A percentile compares a stretch with the other conserved stretches of the same genome.
Conservation (phyloP, 2,113 vertebrate species). For the Thunnus maccoyii region DNA sequence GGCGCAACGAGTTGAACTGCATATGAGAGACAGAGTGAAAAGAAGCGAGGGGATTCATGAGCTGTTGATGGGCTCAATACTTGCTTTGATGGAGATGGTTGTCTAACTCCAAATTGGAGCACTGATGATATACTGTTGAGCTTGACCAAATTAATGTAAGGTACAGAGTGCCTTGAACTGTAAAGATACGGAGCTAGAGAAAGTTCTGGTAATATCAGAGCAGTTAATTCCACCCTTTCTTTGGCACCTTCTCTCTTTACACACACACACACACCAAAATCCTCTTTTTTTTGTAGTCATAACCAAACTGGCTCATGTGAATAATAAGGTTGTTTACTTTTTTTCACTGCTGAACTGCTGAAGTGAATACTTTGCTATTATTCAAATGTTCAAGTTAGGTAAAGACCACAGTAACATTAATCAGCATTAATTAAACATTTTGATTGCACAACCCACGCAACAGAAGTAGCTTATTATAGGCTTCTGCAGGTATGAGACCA, state of each 20-base stretch:
- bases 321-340: slow-evolving; percentile 9
- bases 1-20: slow-evolving; percentile 43
- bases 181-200: neutral
- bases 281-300: neutral
- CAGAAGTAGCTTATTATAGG: slow-evolving; percentile 21
- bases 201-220: neutral
- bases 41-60: slow-evolving; percentile 35
- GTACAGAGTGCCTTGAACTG: neutral
- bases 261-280: neutral
- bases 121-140: slow-evolving; percentile 34
- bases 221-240: neutral
- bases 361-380: neutral
- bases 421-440: slow-evolving; percentile 38
- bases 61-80: slow-evolving; percentile 33
- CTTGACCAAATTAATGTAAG: slow-evolving; percentile 9
- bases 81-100: slow-evolving; percentile 43
- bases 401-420: slow-evolving; percentile 20
- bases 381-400: neutral
- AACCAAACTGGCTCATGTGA: neutral
- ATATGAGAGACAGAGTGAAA: slow-evolving; percentile 46
- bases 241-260: neutral
- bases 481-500: slow-evolving; percentile 16
- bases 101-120: slow-evolving; percentile 15
- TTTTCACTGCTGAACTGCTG: neutral
- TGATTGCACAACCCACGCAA: slow-evolving; percentile 12